Base-by-base conservation (phyloP, 1,140 invertebrate species). In the Bombus difficillimus region DNA sequence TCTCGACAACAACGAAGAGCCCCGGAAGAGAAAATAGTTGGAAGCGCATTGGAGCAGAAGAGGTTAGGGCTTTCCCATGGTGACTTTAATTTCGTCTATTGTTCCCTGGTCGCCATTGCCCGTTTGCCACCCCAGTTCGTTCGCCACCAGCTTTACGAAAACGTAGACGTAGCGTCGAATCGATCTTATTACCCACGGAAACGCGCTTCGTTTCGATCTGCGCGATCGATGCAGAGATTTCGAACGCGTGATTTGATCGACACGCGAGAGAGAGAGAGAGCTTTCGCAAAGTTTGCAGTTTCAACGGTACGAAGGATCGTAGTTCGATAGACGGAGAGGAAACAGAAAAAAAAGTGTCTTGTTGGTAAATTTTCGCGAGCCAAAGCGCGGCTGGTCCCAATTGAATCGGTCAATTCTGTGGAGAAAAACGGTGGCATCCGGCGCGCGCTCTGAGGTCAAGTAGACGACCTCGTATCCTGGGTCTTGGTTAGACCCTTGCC, bases 11-110 rank as follows among this genome's bases (percentile, higher is more conserved):
- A 93, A 93, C 91, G 90, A 93, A 92, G 88, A 92, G 88, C 76
- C 89, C 89, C 81, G 91, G 87, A 90, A 83, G 84, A 76, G 87
- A 89, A 89, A 91, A 89, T 85, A 82, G 87, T 81, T 77, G 83
- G 81, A 88, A 91, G 90, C 91, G 93, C 94, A 92, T 89, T 92
- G 88, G 92, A 94, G 92, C 91, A 92, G 93, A 95, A 94, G 92
- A 93, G 92, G 87, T 92, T 93, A 89, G 90, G 92, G 91, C 22
- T 94, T 95, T 94, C 93, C 94, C 94, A 95, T 94, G 93, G 93
- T 93, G 92, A 94, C 91, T 94, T 94, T 92, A 92, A 94, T 94
- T 94, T 93, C 87, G 79, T 71, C 87, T 91, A 93, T 94, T 93
- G 92, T 92, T 92, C 90, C 83, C 92, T 22, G 62, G 89, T 84